phyloP scores from a whole-genome alignment of 1,140 invertebrate species.

The Nasonia longicornis region DNA sequence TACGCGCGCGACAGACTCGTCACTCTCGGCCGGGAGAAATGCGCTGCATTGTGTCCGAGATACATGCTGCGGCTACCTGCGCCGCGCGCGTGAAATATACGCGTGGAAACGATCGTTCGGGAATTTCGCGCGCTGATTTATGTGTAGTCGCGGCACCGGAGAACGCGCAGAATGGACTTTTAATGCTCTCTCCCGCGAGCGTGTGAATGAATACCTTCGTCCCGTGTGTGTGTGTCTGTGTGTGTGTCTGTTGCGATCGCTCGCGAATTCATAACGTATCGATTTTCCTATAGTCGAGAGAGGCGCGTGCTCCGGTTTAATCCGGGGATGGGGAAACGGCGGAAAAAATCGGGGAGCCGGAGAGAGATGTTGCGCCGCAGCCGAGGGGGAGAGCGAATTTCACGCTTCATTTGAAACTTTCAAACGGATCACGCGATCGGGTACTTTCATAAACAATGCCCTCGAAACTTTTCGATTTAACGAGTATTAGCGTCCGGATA shows the following conservation, averaged over 20 bases:
- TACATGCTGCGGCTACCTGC: conserved; percentile 29
- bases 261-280: not conserved
- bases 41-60: conserved; percentile 9
- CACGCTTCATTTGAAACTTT: conserved; percentile 45
- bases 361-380: not conserved
- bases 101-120: conserved; percentile 6
- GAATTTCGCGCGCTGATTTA: conserved; percentile 32
- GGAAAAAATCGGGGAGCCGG: not conserved
- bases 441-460: conserved; percentile 40
- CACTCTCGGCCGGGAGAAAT: not conserved
- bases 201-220: conserved; percentile 20
- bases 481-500: conserved; percentile 40
- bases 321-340: not conserved
- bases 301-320: not conserved
- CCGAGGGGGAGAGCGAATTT: conserved; percentile 29
- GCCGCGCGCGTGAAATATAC: conserved; percentile 7
- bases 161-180: conserved; percentile 10
- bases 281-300: not conserved
- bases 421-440: conserved; percentile 15
- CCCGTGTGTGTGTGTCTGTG: not conserved
- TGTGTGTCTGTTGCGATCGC: not conserved
- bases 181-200: not conserved
- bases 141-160: not conserved
- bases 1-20: conserved; percentile 23
- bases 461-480: conserved; percentile 44